Conservation (phyloP, 1,140 invertebrate genomes). For the Drosophila truncata region DNA sequence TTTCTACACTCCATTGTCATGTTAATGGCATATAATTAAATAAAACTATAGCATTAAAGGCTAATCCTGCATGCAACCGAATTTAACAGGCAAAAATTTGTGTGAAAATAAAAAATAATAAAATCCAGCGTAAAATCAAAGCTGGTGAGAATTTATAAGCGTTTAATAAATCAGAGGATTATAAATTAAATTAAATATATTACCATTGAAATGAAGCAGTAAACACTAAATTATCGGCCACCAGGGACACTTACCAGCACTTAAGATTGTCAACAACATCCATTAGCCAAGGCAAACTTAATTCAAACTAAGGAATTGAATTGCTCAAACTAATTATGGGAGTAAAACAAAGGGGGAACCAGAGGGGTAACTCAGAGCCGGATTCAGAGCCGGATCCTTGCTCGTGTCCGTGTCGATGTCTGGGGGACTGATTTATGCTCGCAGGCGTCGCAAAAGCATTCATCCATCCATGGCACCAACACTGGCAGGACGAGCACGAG, state of each 20-base stretch:
- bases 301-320: conserved; percentile 51
- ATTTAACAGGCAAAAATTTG: background rate
- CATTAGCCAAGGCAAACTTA: conserved; percentile 44
- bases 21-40: background rate
- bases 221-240: conserved; percentile 30
- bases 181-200: conserved; percentile 1
- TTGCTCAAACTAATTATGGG: conserved; percentile 64
- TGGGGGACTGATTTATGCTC: conserved; percentile 58
- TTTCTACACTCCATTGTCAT: background rate
- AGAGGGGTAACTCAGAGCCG: no score
- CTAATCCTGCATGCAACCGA: background rate
- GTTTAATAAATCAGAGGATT: background rate
- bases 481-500: background rate
- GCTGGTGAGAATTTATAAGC: background rate
- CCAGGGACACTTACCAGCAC: conserved; percentile 38
- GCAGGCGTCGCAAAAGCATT: conserved; percentile 53
- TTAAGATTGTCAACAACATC: conserved; percentile 36
- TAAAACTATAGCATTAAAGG: background rate
- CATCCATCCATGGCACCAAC: conserved; percentile 37
- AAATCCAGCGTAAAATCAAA: background rate
- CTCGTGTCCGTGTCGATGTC: conserved; percentile 9
- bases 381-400: background rate
- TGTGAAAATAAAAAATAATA: background rate
- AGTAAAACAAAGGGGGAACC: background rate
- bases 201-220: conserved; percentile 10